Percentiles rank a stretch among this genome's conserved stretches.
Conservation (phyloP, 2,888 invertebrate genomes). For the Hipparchia sbordonii region DNA sequence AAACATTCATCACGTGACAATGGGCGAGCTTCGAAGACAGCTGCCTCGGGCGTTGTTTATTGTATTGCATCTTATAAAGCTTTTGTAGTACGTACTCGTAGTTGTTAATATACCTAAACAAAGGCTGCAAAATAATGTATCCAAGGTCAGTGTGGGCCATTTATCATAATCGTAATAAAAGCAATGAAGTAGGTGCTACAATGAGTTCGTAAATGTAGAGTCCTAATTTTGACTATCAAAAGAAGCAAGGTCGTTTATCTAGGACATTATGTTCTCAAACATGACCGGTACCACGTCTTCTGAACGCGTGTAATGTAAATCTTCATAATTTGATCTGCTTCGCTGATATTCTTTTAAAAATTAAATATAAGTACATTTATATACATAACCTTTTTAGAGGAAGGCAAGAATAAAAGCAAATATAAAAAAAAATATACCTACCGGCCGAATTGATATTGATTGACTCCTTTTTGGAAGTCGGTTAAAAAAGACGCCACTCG, state of each 20-base stretch:
- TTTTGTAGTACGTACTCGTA: neutral
- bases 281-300: neutral
- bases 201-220: neutral
- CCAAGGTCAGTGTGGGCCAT: no score
- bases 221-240: neutral
- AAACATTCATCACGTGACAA: slow-evolving; percentile 20
- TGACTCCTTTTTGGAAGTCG: no score
- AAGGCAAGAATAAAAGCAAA: no score
- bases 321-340: no score
- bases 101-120: neutral
- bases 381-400: no score
- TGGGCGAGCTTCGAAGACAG: slow-evolving; percentile 12
- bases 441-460: no score
- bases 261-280: neutral
- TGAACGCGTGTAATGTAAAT: no score
- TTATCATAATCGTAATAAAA: neutral
- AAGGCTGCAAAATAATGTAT: neutral
- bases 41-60: slow-evolving; percentile 10
- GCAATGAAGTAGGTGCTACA: neutral
- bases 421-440: no score
- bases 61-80: slow-evolving; percentile 3
- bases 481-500: no score
- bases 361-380: no score
- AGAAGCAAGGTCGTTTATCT: neutral
- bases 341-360: no score